A percentile compares a stretch with the other conserved stretches of the same genome.
phyloP scores from a whole-genome alignment of 2,888 invertebrate genomes.

The Heliconius hortense region DNA sequence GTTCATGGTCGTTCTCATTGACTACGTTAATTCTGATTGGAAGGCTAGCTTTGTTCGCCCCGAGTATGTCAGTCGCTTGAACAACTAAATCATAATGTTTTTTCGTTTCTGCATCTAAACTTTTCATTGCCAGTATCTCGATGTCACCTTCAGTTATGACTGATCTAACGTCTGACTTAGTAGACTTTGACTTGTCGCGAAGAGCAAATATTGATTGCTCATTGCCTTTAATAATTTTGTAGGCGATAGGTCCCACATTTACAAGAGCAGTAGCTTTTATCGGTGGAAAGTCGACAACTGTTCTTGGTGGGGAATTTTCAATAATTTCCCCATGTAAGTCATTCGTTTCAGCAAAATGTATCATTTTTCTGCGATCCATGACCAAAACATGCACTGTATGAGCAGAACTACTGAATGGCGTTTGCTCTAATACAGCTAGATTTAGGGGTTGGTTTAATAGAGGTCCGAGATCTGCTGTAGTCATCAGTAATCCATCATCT shows the following conservation, averaged over 20 bases:
- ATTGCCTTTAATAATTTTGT: slow-evolving; percentile 90
- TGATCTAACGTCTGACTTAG: slow-evolving; percentile 73
- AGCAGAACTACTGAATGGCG: slow-evolving; percentile 89
- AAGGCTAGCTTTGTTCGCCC: slow-evolving; percentile 91
- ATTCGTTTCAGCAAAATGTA: slow-evolving; percentile 86
- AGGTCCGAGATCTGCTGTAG: slow-evolving; percentile 91
- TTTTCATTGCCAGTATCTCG: slow-evolving; percentile 87
- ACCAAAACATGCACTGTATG: slow-evolving; percentile 92
- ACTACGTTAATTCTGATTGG: slow-evolving; percentile 88
- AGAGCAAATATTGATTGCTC: slow-evolving; percentile 88
- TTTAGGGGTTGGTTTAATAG: slow-evolving; percentile 91
- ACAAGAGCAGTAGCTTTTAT: slow-evolving; percentile 87
- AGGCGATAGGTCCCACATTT: slow-evolving; percentile 86
- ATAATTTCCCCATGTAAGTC: slow-evolving; percentile 86
- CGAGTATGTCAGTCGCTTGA: slow-evolving; percentile 90
- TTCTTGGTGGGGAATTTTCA: slow-evolving; percentile 89
- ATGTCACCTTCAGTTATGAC: slow-evolving; percentile 85
- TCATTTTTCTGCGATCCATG: slow-evolving; percentile 90
- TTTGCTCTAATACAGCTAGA: slow-evolving; percentile 90
- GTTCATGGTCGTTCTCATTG: slow-evolving; percentile 96
- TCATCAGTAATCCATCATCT: slow-evolving; percentile 94
- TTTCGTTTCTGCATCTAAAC: slow-evolving; percentile 90
- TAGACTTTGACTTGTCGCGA: slow-evolving; percentile 80
- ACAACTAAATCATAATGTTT: slow-evolving; percentile 88
- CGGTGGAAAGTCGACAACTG: slow-evolving; percentile 86